Base-by-base conservation (phyloP, 2,797 vertebrate genomes). In the Astyanax mexicanus region DNA sequence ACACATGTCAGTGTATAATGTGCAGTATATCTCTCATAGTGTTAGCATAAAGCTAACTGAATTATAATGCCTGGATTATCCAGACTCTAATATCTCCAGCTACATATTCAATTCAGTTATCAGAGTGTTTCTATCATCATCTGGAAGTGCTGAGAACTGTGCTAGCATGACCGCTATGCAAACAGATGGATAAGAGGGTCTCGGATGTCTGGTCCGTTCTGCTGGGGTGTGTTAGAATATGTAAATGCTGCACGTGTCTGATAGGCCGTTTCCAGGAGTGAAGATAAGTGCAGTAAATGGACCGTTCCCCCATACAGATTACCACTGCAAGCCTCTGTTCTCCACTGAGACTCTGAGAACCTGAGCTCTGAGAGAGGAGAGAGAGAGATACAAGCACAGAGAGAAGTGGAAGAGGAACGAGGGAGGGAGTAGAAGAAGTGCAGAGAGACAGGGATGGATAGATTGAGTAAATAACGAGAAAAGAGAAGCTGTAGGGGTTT, bases 401-500 rank as follows among this genome's bases (percentile, higher is more conserved):
- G 12, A 67, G 29, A 44, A 70, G 75, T 17, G 47, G 45, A 76
- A 65, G 42, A 25, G 8, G 7, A 72, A 52, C n/a, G 54, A 66
- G 12, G 67, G 25, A 44, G 70, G 74, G 17, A 47, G 47, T 76
- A 65, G 44, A 60, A 49, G 67, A 55, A 29, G 71, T 37, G 12
- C 52, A 27, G 32, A 49, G 40, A 42, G 23, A 40, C 42, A 52
- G 3, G 15, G 19, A 75, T 44, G 64, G 47, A 45, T 21, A 45
- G 69, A 69, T 11, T n/a, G 35, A 51, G 57, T 61, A 66, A 70
- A 54, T 55, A 74, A 72, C 19, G 69, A 65, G 68, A 60, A n/a
- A 78, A 12, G 60, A 51, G 37, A 68, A 42, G 75, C 61, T 75
- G 61, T 55, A 62, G 75, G 62, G 40, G 60, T 49, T 81, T 58